Evolutionary conservation across 2,113 vertebrate species (phyloP).

Genomic region (Anhinga anhinga): DNA sequence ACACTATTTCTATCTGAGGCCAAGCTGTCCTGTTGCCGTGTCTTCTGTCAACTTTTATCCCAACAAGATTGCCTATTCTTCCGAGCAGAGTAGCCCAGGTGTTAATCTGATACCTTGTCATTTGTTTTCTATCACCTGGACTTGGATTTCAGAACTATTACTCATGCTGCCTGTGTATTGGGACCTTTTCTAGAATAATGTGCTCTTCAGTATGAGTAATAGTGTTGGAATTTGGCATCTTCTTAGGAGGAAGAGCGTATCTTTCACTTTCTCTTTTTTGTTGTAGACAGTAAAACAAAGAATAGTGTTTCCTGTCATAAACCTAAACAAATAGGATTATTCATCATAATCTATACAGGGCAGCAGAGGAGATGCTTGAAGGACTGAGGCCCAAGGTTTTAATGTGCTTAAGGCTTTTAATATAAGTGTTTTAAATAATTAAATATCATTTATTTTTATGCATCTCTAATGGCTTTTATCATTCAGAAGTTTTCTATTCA

Average conservation of each 20-base stretch:
- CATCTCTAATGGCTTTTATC: background rate
- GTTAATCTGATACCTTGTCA: slow-evolving; percentile 42
- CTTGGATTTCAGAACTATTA: background rate
- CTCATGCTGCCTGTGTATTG: background rate
- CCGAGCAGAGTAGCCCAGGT: background rate
- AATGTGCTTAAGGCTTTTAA: background rate
- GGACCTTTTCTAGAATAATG: background rate
- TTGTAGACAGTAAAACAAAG: background rate
- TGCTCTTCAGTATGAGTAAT: background rate
- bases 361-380: background rate
- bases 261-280: background rate
- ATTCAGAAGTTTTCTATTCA: background rate
- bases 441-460: slow-evolving; percentile 12
- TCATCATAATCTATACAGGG: background rate
- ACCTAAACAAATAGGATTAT: background rate
- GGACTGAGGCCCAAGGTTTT: background rate
- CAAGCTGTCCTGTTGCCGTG: slow-evolving; percentile 17
- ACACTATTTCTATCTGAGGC: background rate
- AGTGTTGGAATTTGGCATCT: slow-evolving; percentile 22
- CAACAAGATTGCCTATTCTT: background rate
- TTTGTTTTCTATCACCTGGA: slow-evolving; percentile 44
- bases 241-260: background rate
- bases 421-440: slow-evolving; percentile 31
- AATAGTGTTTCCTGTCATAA: background rate
- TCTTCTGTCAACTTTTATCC: slow-evolving; percentile 38